These are phyloP conservation scores for Camponotus pennsylvanicus DNA, from an alignment of 1,140 invertebrate species.

Conservation along the genomic window DNA sequence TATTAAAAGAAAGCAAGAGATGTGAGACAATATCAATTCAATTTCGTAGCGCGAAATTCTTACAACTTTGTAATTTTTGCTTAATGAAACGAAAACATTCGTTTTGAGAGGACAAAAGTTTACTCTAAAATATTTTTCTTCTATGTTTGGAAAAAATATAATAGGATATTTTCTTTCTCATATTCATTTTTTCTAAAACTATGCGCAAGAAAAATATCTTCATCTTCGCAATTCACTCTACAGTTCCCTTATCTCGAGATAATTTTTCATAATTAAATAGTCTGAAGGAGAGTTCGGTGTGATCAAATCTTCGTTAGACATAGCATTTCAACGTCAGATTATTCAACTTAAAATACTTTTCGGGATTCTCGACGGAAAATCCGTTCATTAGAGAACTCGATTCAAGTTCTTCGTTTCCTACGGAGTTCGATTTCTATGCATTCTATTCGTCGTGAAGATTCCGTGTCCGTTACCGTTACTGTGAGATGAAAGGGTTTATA, in stretches of 20 bases:
- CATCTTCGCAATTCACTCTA: neutral
- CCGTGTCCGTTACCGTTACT: conserved; percentile 42
- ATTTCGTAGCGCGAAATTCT: neutral
- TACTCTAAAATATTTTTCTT: conserved; percentile 39
- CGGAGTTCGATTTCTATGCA: conserved; percentile 52
- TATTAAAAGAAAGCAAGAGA: neutral
- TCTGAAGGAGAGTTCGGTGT: neutral
- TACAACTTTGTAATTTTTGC: conserved; percentile 13
- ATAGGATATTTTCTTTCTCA: neutral
- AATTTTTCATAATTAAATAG: conserved; percentile 30
- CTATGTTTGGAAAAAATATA: conserved; percentile 6
- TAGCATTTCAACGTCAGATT: neutral
- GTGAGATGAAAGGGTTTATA: conserved; percentile 59
- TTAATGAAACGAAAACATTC: conserved; percentile 50
- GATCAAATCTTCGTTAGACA: conserved; percentile 4
- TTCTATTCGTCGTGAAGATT: conserved; percentile 8
- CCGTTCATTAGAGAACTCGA: neutral
- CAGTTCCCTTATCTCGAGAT: neutral
- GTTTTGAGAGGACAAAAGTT: conserved; percentile 25
- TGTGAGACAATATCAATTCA: neutral
- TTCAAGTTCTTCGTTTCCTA: conserved; percentile 25
- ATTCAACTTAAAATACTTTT: conserved; percentile 31
- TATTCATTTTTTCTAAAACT: neutral
- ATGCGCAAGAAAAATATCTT: neutral
- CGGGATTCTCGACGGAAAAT: neutral